Evolutionary conservation across 2,113 vertebrate genomes (phyloP).

Genomic region (Varanus komodoensis): DNA sequence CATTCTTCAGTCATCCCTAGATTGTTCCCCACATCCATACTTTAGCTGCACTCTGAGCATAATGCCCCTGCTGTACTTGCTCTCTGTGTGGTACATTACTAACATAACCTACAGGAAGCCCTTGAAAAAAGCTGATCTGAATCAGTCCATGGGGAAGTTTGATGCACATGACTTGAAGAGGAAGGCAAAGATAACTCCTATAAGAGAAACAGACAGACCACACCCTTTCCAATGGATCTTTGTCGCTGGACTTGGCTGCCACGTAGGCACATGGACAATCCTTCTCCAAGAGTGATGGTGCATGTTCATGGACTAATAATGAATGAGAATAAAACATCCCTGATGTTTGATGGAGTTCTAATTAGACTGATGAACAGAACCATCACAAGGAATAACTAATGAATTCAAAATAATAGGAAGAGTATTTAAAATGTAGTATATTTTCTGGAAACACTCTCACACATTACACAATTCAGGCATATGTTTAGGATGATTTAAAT

Average conservation of each 20-base stretch:
- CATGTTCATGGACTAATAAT: conserved; percentile 68
- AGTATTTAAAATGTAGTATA: conserved; percentile 44
- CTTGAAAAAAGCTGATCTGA: not conserved
- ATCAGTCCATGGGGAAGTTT: not conserved
- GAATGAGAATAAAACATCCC: conserved; percentile 56
- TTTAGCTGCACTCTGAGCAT: not conserved
- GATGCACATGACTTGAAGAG: not conserved
- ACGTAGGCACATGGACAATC: conserved; percentile 33
- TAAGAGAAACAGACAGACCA: not conserved
- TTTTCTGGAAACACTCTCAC: conserved; percentile 29
- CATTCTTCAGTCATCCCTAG: too few relatives aligned
- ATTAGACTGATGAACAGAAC: conserved; percentile 56
- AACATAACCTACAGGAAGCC: not conserved
- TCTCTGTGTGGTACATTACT: not conserved
- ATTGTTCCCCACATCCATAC: too few relatives aligned
- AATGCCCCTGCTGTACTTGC: not conserved
- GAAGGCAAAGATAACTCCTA: not conserved
- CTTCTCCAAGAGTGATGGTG: conserved; percentile 60
- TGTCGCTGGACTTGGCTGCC: conserved; percentile 49
- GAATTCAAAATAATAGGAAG: not conserved
- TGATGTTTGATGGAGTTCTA: conserved; percentile 63
- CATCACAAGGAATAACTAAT: conserved; percentile 49
- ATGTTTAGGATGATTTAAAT: not conserved
- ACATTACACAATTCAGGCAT: not conserved
- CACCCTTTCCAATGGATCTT: conserved; percentile 22